phyloP scores from a whole-genome alignment of 2,888 invertebrate species.

The Mechanitis mazaeus region DNA sequence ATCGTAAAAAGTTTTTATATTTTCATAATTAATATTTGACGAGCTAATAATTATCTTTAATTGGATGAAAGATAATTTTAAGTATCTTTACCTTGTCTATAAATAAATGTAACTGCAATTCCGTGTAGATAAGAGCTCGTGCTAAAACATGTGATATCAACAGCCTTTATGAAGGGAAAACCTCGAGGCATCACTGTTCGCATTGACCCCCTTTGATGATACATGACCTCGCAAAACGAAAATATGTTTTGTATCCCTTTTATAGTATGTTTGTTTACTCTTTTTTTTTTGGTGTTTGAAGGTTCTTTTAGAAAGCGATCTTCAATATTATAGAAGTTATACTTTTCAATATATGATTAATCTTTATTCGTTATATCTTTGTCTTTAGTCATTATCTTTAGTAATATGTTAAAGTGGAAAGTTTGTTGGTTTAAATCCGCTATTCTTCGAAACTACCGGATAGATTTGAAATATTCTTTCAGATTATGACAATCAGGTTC shows the following conservation, averaged over 20 bases:
- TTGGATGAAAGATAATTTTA: neutral
- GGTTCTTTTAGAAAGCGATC: neutral
- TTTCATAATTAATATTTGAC: neutral
- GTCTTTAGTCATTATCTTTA: no score
- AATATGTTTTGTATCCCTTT: constrained; percentile 22
- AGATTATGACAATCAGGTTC: no score
- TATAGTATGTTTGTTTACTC: constrained; percentile 15
- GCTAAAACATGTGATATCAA: constrained; percentile 12
- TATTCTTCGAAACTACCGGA: no score
- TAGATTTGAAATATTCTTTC: no score
- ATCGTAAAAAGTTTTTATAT: no score
- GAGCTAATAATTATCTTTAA: neutral
- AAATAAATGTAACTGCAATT: neutral
- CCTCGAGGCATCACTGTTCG: constrained; percentile 49
- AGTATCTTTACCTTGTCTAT: neutral
- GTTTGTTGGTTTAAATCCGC: no score
- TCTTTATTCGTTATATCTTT: no score
- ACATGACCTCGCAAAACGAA: constrained; percentile 23
- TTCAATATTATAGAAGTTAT: neutral
- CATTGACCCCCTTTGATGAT: constrained; percentile 53
- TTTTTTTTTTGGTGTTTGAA: neutral
- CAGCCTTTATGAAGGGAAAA: constrained; percentile 46
- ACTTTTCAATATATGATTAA: no score
- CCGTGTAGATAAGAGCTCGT: neutral
- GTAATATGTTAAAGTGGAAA: no score